Conservation (phyloP, 30 jellyfish, hydroid and myxozoan species). For the Cassiopea andromeda region DNA sequence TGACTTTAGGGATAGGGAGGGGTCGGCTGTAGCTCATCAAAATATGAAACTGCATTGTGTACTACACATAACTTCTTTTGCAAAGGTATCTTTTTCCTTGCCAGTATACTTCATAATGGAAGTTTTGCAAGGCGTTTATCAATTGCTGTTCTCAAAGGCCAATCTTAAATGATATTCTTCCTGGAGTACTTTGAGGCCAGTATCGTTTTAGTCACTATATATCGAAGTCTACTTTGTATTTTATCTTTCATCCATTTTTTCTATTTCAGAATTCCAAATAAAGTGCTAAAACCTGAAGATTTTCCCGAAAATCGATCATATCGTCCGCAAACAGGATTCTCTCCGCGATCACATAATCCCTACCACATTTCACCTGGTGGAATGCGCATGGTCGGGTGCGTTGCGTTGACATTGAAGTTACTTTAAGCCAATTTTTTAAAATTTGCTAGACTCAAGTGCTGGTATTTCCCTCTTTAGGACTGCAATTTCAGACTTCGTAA, state of each 20-base stretch:
- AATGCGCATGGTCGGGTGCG: conserved; percentile 84
- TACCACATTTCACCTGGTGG: conserved; percentile 85
- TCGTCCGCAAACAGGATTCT: conserved; percentile 88
- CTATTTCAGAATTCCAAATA: conserved; percentile 68
- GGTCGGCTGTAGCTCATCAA: too few species aligned
- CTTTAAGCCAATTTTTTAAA: not conserved
- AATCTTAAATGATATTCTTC: too few species aligned
- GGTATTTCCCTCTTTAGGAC: not conserved
- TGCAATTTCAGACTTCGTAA: not conserved
- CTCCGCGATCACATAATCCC: conserved; percentile 78
- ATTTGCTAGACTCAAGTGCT: not conserved
- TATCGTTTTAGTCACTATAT: not conserved
- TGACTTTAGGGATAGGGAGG: too few species aligned
- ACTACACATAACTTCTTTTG: too few species aligned
- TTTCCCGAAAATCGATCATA: conserved; percentile 66
- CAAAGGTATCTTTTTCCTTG: too few species aligned
- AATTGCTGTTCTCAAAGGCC: too few species aligned
- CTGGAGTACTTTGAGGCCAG: not conserved
- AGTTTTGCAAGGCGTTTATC: too few species aligned
- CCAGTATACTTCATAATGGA: too few species aligned
- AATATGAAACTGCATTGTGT: too few species aligned
- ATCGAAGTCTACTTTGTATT: too few species aligned
- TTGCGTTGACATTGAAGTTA: not conserved
- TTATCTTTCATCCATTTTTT: not conserved
- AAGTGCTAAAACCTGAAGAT: conserved; percentile 83